Conservation (phyloP, 2,797 vertebrate species). For the Melanotaenia parkinsoni region DNA sequence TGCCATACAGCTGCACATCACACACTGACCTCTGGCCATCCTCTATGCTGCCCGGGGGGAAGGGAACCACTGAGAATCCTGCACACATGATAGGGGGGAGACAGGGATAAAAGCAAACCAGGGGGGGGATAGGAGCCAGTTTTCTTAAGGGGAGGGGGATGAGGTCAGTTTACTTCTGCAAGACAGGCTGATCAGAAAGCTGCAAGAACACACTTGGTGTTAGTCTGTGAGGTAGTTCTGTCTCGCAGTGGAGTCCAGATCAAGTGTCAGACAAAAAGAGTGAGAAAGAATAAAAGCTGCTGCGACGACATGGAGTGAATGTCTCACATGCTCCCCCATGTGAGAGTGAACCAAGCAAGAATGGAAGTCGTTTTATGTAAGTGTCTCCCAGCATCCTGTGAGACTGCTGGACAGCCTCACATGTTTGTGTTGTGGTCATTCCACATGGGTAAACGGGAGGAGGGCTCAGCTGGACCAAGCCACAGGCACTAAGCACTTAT, state of each 20-base stretch:
- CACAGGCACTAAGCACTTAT: conserved; percentile 37
- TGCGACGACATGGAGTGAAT: conserved; percentile 40
- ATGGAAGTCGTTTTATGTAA: conserved; percentile 78
- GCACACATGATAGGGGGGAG: conserved; percentile 37
- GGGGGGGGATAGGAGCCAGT: neutral
- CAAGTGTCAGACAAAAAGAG: conserved; percentile 43
- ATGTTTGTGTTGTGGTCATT: conserved; percentile 72
- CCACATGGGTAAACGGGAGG: conserved; percentile 19
- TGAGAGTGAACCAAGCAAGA: conserved; percentile 59
- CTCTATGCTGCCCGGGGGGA: conserved; percentile 37
- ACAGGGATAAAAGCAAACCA: conserved; percentile 7
- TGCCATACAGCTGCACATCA: conserved; percentile 68
- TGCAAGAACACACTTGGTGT: conserved; percentile 14
- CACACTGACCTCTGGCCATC: conserved; percentile 72
- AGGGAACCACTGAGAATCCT: conserved; percentile 23
- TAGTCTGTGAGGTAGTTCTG: neutral
- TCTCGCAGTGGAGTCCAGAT: conserved; percentile 24
- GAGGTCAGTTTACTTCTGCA: conserved; percentile 29
- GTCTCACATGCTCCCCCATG: conserved; percentile 77
- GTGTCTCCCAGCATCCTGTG: conserved; percentile 69
- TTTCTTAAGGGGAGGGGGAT: neutral
- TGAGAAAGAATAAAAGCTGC: conserved; percentile 44
- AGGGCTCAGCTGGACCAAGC: conserved; percentile 27
- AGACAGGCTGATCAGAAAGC: conserved; percentile 34
- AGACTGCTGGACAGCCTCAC: conserved; percentile 65